phyloP scores from a whole-genome alignment of 2,888 invertebrate genomes.

The Lomographa bimaculata region DNA sequence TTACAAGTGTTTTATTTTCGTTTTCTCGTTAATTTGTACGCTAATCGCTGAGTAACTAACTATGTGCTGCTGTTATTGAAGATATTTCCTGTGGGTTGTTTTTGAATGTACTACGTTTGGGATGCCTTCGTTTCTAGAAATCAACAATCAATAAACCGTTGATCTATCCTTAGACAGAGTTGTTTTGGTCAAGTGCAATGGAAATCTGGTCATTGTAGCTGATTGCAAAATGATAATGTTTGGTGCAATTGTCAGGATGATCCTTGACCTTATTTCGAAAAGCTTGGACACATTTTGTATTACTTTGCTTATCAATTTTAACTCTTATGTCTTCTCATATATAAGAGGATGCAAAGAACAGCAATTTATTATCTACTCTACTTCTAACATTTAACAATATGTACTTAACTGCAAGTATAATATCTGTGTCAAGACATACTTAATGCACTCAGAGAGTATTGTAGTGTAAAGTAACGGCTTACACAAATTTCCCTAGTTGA shows the following conservation, averaged over 20 bases:
- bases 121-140: constrained; percentile 16
- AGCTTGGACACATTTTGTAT: too few species aligned
- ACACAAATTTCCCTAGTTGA: too few species aligned
- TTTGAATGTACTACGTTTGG: constrained; percentile 12
- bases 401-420: too few species aligned
- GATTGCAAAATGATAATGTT: constrained; percentile 11
- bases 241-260: constrained; percentile 19
- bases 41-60: neutral
- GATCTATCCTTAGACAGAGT: neutral
- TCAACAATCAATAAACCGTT: constrained; percentile 27
- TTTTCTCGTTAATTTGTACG: constrained; percentile 1
- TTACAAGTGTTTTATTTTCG: constrained; percentile 4
- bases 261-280: constrained; percentile 21
- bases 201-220: too few species aligned
- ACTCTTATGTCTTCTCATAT: too few species aligned
- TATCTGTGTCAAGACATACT: too few species aligned
- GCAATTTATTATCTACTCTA: too few species aligned
- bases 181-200: constrained; percentile 5
- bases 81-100: constrained; percentile 17
- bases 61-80: neutral
- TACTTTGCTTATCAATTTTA: too few species aligned
- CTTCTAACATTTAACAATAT: too few species aligned
- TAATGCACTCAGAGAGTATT: too few species aligned
- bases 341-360: too few species aligned
- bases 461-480: too few species aligned